These are phyloP conservation scores for Leucoma salicis DNA, from an alignment of 2,888 invertebrate genomes.

Conservation along the genomic window DNA sequence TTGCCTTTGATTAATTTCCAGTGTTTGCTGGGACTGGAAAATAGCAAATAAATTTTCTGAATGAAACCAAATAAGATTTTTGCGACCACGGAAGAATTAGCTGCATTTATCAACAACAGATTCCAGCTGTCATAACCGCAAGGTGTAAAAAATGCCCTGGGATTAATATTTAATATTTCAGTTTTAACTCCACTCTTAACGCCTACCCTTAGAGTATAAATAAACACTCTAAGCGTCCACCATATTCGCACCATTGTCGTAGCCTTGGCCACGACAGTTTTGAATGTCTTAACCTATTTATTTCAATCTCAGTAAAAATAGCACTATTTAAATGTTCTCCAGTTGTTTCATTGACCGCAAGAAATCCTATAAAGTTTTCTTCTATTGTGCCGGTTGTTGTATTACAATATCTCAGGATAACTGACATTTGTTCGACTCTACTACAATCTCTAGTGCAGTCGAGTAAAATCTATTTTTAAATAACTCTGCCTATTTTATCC, in stretches of 20 bases:
- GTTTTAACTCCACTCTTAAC: conserved; percentile 2
- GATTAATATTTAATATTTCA: neutral
- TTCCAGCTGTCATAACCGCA: conserved; percentile 1
- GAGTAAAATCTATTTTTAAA: neutral
- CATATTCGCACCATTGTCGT: conserved; percentile 3
- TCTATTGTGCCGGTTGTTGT: neutral
- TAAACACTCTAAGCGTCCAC: neutral
- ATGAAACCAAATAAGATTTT: conserved; percentile 4
- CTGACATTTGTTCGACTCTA: conserved; percentile 1
- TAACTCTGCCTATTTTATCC: too few species aligned
- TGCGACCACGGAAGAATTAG: neutral
- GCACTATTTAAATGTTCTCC: neutral
- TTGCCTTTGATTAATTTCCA: conserved; percentile 13
- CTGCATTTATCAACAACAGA: neutral
- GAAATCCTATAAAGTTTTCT: neutral
- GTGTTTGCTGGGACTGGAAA: conserved; percentile 16
- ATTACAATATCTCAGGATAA: conserved; percentile 1
- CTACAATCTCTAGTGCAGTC: neutral
- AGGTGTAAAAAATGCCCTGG: neutral
- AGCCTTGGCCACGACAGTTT: neutral
- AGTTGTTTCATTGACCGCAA: neutral
- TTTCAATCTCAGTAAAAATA: neutral
- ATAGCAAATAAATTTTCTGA: conserved; percentile 5
- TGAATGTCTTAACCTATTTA: neutral
- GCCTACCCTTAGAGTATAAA: too few species aligned